Conservation (phyloP, 2,797 vertebrate genomes). For the Tokudaia tokunoshimensis region DNA sequence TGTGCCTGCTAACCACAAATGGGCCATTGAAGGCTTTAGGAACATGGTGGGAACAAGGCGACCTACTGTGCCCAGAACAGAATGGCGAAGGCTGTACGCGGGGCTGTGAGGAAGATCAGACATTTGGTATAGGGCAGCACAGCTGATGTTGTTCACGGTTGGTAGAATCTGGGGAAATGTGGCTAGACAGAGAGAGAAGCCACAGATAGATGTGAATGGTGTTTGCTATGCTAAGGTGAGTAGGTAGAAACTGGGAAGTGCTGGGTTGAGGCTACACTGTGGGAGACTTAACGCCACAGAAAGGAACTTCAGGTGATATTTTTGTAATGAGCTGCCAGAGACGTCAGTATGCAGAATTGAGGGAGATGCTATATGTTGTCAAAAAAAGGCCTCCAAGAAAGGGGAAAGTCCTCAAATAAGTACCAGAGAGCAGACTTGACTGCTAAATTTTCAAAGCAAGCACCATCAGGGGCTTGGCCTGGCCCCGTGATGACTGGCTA, state of each 20-base stretch:
- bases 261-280: neutral
- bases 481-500: neutral
- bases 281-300: neutral
- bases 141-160: neutral
- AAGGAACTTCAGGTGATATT: neutral
- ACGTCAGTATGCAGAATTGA: neutral
- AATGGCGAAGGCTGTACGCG: neutral
- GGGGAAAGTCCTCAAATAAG: conserved; percentile 15
- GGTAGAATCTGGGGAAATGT: neutral
- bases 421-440: neutral
- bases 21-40: neutral
- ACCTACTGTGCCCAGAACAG: neutral
- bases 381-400: conserved; percentile 18
- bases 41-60: neutral
- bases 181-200: neutral
- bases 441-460: neutral
- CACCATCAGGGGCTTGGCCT: neutral
- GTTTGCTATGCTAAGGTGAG: neutral
- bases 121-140: neutral
- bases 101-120: neutral
- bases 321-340: neutral
- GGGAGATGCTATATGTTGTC: neutral
- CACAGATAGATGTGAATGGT: neutral
- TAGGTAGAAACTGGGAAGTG: neutral
- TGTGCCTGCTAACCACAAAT: neutral